Base-by-base conservation (phyloP, 2,797 vertebrate genomes). In the Neostethus bicornis region DNA sequence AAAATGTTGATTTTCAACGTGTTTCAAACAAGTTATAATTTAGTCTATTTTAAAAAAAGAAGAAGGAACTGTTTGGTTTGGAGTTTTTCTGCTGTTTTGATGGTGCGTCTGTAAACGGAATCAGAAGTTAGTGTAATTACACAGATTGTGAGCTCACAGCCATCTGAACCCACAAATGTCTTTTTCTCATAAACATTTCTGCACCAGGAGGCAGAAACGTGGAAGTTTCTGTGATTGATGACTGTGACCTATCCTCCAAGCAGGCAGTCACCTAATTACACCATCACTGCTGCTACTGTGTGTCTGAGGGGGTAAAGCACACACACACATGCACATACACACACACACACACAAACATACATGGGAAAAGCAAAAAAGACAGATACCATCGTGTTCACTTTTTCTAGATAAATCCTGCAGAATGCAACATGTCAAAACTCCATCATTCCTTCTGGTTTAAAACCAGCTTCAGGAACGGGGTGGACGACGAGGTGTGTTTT, bases 221-320 rank as follows among this genome's bases (percentile, higher is more conserved):
- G 60, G 63, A 77, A 45, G 44, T 47, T 65, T 21, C 58, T 31
- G 35, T 81, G 85, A 83, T 75, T 75, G 75, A 85, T 82, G 75
- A 63, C 58, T 66, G 66, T 65, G 75, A 84, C 85, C 83, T 79
- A 76, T 78, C 79, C 81, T 53, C 47, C 25, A 25, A 75, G 63
- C 70, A 70, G 61, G 57, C 56, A 59, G 77, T 66, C 73, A 76
- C 75, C 66, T 79, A 67, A 88, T 86, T 73, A 85, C 73, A 69
- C 74, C 60, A 60, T 87, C 65, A 80, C 79, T 72, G 66, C 70
- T 50, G 68, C 58, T 43, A 54, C 50, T 50, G 55, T 53, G 5
- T 31, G 29, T 66, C 38, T 61, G 56, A 21, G 47, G 53, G 35
- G 12, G 49, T 56, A 37, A 42, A 46, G 62, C 35, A 46, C 42